Evolutionary conservation across 2,113 vertebrate species (phyloP).

Genomic region (Eolophus roseicapilla): DNA sequence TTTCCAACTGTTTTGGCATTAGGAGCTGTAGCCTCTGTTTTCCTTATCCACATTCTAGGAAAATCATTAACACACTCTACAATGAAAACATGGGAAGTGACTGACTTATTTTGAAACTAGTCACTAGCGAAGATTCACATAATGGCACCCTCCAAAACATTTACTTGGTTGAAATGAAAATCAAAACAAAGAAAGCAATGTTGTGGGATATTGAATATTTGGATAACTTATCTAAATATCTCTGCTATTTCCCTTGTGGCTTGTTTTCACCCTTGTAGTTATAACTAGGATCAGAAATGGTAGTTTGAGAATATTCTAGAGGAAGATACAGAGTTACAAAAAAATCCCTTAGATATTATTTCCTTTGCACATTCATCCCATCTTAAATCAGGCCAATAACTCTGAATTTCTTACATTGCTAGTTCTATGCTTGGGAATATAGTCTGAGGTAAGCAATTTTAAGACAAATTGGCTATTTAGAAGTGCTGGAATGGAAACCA

Average conservation of each 20-base stretch:
- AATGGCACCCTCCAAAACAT: background rate
- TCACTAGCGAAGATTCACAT: background rate
- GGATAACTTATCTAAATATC: background rate
- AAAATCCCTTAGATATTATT: background rate
- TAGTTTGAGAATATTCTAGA: background rate
- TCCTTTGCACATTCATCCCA: background rate
- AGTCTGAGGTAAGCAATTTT: background rate
- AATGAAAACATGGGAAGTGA: background rate
- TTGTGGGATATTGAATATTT: constrained; percentile 22
- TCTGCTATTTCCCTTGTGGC: background rate
- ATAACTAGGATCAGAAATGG: background rate
- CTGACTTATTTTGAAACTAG: background rate
- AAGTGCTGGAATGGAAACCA: no score
- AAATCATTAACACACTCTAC: background rate
- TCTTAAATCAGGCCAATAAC: background rate
- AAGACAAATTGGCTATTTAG: background rate
- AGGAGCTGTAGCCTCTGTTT: background rate
- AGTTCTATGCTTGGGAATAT: background rate
- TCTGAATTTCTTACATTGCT: background rate
- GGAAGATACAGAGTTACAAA: background rate
- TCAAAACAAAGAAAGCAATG: background rate
- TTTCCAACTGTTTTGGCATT: background rate
- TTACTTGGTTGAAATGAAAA: background rate
- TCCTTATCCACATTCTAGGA: background rate
- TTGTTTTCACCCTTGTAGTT: background rate